Conservation (phyloP, 2,888 invertebrate species). For the Unio delphinus region DNA sequence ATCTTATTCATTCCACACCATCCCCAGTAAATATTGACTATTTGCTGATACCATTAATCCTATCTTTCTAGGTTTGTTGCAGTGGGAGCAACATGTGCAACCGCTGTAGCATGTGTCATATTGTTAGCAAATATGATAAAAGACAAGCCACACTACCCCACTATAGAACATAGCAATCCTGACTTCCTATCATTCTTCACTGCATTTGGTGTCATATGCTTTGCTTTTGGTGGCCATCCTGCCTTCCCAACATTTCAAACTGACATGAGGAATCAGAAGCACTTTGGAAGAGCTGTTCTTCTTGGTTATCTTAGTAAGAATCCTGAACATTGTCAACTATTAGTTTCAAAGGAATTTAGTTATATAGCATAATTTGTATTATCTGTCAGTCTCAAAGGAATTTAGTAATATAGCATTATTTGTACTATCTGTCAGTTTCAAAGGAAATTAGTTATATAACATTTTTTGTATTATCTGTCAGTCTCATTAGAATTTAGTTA, state of each 20-base stretch:
- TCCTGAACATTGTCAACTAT: background rate
- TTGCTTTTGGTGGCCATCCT: constrained; percentile 82
- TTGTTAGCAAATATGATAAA: constrained; percentile 78
- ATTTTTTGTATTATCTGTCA: too few relatives aligned
- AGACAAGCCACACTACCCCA: constrained; percentile 72
- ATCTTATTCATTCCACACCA: background rate
- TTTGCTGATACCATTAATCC: background rate
- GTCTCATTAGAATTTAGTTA: too few relatives aligned
- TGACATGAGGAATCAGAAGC: constrained; percentile 86
- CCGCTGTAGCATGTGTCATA: constrained; percentile 77
- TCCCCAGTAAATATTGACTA: background rate
- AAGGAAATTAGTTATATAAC: too few relatives aligned
- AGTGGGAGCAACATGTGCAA: constrained; percentile 78
- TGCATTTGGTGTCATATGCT: constrained; percentile 81
- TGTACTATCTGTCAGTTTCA: too few relatives aligned
- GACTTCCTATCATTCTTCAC: constrained; percentile 79
- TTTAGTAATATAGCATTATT: too few relatives aligned
- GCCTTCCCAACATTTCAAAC: constrained; percentile 90
- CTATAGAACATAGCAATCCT: constrained; percentile 29
- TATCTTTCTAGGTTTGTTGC: constrained; percentile 76
- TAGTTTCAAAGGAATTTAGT: background rate
- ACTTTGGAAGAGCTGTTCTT: constrained; percentile 82
- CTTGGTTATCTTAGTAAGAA: constrained; percentile 79
- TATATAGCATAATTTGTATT: background rate
- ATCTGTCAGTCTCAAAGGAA: too few relatives aligned